Percentiles rank a stretch among this genome's conserved stretches.
Evolutionary conservation across 23 tunicate species (phyloP).

Genomic region (Corella eumyota): DNA sequence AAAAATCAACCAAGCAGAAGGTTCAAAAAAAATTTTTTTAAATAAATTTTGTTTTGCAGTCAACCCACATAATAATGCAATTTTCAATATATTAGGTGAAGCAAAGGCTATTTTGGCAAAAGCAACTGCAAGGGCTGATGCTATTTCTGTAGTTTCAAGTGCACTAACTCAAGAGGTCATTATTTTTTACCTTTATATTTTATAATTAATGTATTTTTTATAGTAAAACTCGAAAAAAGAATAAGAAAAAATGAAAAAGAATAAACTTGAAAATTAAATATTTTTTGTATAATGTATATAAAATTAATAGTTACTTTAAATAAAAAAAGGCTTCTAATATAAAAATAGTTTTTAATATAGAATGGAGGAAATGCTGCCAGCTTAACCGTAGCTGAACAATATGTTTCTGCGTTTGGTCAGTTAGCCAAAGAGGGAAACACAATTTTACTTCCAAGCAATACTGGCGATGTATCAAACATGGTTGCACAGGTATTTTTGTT

Average conservation of each 20-base stretch:
- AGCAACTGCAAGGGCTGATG: constrained; percentile 88
- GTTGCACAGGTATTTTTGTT: constrained; percentile 96
- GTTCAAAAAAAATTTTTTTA: constrained; percentile 6
- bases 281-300: too few species aligned
- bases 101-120: constrained; percentile 80
- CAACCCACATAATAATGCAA: neutral
- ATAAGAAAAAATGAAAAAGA: too few species aligned
- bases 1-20: constrained; percentile 84
- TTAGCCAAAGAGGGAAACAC: constrained; percentile 96
- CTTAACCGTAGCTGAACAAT: constrained; percentile 84
- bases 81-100: constrained; percentile 41
- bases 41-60: neutral
- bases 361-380: constrained; percentile 80
- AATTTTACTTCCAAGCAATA: constrained; percentile 67
- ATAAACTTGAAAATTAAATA: too few species aligned
- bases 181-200: neutral
- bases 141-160: constrained; percentile 49
- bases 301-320: too few species aligned
- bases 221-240: too few species aligned
- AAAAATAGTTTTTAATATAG: constrained; percentile 33
- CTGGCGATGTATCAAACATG: constrained; percentile 91
- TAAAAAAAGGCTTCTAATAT: too few species aligned
- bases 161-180: constrained; percentile 31
- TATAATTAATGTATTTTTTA: too few species aligned
- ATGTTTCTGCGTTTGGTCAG: constrained; percentile 77